phyloP scores from a whole-genome alignment of 2,888 invertebrate species.

The Rapana venosa region DNA sequence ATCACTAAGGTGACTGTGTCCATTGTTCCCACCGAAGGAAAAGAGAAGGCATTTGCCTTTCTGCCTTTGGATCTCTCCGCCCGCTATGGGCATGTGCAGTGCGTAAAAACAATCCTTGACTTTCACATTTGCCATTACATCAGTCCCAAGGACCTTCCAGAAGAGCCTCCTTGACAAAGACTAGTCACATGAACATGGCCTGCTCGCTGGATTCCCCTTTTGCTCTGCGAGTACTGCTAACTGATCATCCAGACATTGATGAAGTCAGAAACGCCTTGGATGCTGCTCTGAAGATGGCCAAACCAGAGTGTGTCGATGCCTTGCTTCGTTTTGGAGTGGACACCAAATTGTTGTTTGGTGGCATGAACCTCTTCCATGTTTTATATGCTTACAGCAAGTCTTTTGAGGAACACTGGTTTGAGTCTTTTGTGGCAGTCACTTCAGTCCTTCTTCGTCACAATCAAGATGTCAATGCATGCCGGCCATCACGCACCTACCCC shows the following conservation, averaged over 20 bases:
- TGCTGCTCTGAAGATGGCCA: constrained; percentile 63
- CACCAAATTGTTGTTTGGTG: constrained; percentile 60
- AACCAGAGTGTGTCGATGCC: constrained; percentile 67
- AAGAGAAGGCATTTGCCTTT: constrained; percentile 30
- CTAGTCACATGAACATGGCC: constrained; percentile 61
- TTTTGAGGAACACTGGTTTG: constrained; percentile 61
- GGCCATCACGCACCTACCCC: constrained; percentile 70
- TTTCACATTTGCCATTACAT: constrained; percentile 52
- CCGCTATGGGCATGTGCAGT: constrained; percentile 59
- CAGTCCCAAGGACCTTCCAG: constrained; percentile 29
- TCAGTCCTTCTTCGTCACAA: constrained; percentile 66
- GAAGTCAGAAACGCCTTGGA: constrained; percentile 65
- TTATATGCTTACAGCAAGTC: constrained; percentile 69
- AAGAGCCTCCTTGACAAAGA: neutral
- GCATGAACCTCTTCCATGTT: constrained; percentile 73
- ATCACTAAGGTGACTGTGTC: constrained; percentile 10
- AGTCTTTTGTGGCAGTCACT: constrained; percentile 65
- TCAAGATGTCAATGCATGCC: constrained; percentile 61
- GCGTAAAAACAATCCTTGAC: constrained; percentile 66
- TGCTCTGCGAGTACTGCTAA: constrained; percentile 64
- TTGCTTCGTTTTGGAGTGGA: constrained; percentile 59
- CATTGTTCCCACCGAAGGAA: constrained; percentile 14
- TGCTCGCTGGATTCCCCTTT: constrained; percentile 66
- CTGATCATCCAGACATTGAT: constrained; percentile 58
- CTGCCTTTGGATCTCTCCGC: constrained; percentile 71